Evolutionary conservation across 2,888 invertebrate genomes (phyloP), one percentile per base, ranked within the genome.

Genomic region (Diadegma fenestrale): DNA sequence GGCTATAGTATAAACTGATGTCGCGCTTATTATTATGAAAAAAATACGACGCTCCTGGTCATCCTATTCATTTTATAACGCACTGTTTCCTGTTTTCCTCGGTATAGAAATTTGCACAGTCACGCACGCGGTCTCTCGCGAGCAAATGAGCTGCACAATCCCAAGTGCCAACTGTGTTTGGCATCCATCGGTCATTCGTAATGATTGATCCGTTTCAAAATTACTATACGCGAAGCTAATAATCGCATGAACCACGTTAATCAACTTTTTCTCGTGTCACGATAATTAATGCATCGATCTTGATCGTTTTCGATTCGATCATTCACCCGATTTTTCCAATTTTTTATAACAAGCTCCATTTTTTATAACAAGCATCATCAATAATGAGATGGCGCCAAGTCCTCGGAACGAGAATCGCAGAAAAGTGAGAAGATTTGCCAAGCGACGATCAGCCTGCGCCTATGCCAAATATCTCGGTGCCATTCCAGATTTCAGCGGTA

Each of bases 1-100:
- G 51, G 54, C 41, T n/a, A 54, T 12, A 76, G 71, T 71, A 37
- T 37, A 75, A 43, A 79, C 78, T 51, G 58, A 64, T 78, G 61
- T 79, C 75, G 22, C 66, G 61, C 22, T n/a, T n/a, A n/a, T n/a
- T n/a, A n/a, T n/a, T n/a, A n/a, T n/a, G n/a, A 45, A 64, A 54
- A 63, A 64, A 48, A 22, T 22, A 79, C 30, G 64, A 80, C 63
- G 48, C 30, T 63, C 26, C 19, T 30, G 30, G 2, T 22, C 8
- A 54, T 54, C 22, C 10, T 63, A n/a, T 54, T 45, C 33, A 30
- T 43, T 58, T n/a, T 68, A 68, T 51, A 33, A 71, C 22, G 12
- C 22, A 17, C 26, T 1, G 43, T 48, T 78, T 69, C 58, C 43
- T 61, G 43, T 48, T 71, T 33, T 37, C 26, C n/a, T 41, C 30